phyloP scores from a whole-genome alignment of 2,888 invertebrate genomes.

The Heliconius charithonia region DNA sequence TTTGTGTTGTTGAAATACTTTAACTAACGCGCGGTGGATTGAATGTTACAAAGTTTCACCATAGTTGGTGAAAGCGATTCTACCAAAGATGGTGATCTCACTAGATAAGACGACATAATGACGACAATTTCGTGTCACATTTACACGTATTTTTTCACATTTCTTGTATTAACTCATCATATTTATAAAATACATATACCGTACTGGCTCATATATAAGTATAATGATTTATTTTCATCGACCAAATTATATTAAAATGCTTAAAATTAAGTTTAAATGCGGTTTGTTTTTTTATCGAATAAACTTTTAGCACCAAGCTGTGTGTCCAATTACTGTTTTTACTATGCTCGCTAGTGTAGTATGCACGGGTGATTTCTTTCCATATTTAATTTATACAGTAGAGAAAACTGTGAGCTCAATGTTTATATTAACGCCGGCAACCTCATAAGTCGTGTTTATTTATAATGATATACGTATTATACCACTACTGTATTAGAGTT shows the following conservation, averaged over 20 bases:
- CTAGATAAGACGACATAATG: constrained; percentile 25
- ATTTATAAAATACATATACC: not conserved
- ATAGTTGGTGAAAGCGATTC: constrained; percentile 42
- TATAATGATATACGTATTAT: not conserved
- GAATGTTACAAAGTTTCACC: constrained; percentile 32
- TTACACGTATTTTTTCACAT: constrained; percentile 19
- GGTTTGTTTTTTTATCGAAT: not conserved
- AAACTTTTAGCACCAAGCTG: not conserved
- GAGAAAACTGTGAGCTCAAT: constrained; percentile 8
- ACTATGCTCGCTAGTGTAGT: not conserved
- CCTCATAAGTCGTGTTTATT: not conserved
- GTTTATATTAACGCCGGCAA: constrained; percentile 5
- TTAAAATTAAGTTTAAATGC: not conserved
- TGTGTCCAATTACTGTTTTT: not conserved
- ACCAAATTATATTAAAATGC: not conserved
- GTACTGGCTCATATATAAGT: not conserved
- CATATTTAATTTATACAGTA: constrained; percentile 5
- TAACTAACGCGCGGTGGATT: constrained; percentile 7
- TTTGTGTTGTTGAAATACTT: not conserved
- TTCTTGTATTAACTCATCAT: not conserved
- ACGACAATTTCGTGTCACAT: constrained; percentile 26
- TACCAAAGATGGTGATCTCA: constrained; percentile 34
- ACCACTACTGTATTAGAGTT: too few species aligned
- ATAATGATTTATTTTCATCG: not conserved
- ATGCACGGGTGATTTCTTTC: not conserved